phyloP scores from a whole-genome alignment of 64 coral and sea anemone species.

The Stylophora pistillata region DNA sequence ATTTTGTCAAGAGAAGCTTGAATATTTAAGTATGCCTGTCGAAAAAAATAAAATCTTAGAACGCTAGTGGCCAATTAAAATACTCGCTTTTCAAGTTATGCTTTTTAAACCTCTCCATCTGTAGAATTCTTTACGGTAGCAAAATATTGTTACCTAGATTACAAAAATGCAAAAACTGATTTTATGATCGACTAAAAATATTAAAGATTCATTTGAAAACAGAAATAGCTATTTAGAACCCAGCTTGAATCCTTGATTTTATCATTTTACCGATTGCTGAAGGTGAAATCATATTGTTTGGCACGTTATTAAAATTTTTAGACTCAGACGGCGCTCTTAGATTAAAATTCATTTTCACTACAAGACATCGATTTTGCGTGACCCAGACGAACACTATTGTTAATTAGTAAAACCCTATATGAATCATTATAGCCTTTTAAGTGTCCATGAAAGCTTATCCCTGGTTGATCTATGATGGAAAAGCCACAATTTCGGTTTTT shows the following conservation, averaged over 20 bases:
- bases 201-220: not conserved
- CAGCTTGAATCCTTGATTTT: not conserved
- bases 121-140: not conserved
- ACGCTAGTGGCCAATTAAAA: not conserved
- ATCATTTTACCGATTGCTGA: not conserved
- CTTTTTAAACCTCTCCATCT: not conserved
- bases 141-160: not conserved
- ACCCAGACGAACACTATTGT: not conserved
- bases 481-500: not conserved
- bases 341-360: constrained; percentile 10
- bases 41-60: not conserved
- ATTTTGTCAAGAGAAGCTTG: not conserved
- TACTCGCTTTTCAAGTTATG: not conserved
- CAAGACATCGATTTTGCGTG: not conserved
- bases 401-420: not conserved
- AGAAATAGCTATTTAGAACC: not conserved
- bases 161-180: not conserved
- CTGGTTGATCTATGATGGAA: not conserved
- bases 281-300: not conserved
- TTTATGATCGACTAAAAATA: not conserved
- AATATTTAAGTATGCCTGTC: not conserved
- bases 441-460: not conserved
- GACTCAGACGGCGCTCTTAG: not conserved
- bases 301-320: not conserved
- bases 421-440: not conserved